Evolutionary conservation across 2,888 invertebrate genomes (phyloP).

Genomic region (Eledone cirrhosa): DNA sequence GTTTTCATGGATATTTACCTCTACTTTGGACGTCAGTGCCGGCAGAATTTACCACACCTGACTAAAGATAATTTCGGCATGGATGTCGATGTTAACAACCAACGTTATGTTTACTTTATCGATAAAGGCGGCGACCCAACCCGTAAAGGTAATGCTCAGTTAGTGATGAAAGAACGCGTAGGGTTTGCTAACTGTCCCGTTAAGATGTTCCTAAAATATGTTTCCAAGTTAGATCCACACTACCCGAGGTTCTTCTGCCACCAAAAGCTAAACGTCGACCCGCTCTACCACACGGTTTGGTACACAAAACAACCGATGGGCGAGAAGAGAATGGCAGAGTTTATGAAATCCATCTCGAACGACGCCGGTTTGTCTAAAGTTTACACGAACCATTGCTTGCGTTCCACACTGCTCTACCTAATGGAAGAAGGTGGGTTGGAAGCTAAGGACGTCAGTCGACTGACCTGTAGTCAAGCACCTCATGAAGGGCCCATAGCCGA

Average conservation of each 20-base stretch:
- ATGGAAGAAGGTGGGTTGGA: slow-evolving; percentile 22
- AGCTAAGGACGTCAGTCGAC: slow-evolving; percentile 9
- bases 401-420: slow-evolving; percentile 6
- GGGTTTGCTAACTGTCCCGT: slow-evolving; percentile 11
- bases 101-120: slow-evolving; percentile 16
- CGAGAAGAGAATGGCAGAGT: slow-evolving; percentile 19
- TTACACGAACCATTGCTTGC: slow-evolving; percentile 14
- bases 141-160: neutral
- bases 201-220: neutral
- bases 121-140: neutral
- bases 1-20: slow-evolving; percentile 22
- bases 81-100: slow-evolving; percentile 14
- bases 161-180: neutral
- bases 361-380: slow-evolving; percentile 13
- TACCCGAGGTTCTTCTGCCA: slow-evolving; percentile 19
- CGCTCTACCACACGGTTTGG: slow-evolving; percentile 12
- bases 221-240: slow-evolving; percentile 17
- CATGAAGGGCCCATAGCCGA: no score
- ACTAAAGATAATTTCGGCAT: slow-evolving; percentile 22
- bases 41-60: slow-evolving; percentile 23
- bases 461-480: neutral
- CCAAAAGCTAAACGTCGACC: slow-evolving; percentile 10
- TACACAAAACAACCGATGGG: slow-evolving; percentile 21
- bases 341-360: slow-evolving; percentile 18
- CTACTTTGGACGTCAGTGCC: slow-evolving; percentile 23